Evolutionary conservation across 2,888 invertebrate species (phyloP).

Genomic region (Myathropa florea): DNA sequence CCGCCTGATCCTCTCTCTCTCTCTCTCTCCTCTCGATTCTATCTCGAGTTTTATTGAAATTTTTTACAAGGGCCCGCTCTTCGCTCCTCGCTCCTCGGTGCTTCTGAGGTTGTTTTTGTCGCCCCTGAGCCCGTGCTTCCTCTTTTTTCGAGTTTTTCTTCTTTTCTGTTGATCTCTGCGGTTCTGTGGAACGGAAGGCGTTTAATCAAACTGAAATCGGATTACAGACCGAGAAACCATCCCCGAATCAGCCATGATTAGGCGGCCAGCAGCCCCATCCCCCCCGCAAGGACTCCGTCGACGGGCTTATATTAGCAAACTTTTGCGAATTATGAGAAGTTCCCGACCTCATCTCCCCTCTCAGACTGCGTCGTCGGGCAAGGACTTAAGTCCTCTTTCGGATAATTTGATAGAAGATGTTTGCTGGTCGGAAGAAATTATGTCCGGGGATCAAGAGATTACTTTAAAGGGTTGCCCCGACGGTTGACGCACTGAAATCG

Average conservation of each 20-base stretch:
- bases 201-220: constrained; percentile 60
- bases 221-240: constrained; percentile 21
- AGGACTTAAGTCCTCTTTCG: constrained; percentile 15
- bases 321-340: constrained; percentile 36
- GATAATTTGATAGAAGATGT: constrained; percentile 43
- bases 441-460: constrained; percentile 9
- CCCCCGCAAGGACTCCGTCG: background rate
- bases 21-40: background rate
- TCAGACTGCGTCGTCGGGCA: background rate
- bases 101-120: background rate
- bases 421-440: constrained; percentile 13
- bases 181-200: constrained; percentile 33
- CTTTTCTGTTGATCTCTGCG: constrained; percentile 9
- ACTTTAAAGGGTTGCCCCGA: constrained; percentile 20
- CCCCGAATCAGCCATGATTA: constrained; percentile 6
- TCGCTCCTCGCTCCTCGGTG: too few relatives aligned
- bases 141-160: constrained; percentile 20
- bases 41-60: background rate
- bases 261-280: background rate
- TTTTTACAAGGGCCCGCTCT: background rate
- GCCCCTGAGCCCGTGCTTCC: too few relatives aligned
- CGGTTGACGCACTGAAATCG: background rate
- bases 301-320: constrained; percentile 22
- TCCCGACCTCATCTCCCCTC: constrained; percentile 25
- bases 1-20: background rate